Evolutionary conservation across 2,113 vertebrate species (phyloP).

Genomic region (Anser brachyrhynchus): DNA sequence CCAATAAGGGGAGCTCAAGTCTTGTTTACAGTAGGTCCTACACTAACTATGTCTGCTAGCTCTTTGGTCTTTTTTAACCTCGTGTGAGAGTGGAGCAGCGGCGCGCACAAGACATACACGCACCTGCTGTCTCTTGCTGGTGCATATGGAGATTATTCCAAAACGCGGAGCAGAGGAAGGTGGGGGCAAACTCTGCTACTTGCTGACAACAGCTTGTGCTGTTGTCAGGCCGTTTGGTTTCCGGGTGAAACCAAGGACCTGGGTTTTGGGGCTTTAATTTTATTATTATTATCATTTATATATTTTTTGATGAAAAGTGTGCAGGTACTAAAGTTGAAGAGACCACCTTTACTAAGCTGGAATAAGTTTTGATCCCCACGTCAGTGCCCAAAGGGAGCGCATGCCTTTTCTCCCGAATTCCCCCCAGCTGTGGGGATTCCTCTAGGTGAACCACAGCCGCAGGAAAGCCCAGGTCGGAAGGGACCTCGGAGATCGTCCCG

Average conservation of each 20-base stretch:
- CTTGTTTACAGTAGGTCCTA: neutral
- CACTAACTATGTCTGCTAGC: neutral
- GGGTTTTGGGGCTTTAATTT: too few species aligned
- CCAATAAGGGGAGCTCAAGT: constrained; percentile 51
- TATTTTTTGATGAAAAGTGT: neutral
- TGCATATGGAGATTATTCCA: neutral
- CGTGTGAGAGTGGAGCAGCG: neutral
- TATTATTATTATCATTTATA: too few species aligned
- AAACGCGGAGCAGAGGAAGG: neutral
- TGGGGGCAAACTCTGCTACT: neutral
- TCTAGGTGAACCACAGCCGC: neutral
- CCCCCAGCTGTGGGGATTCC: neutral
- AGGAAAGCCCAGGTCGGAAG: neutral
- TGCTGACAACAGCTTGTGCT: too few species aligned
- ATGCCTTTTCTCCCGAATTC: neutral
- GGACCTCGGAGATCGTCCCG: neutral
- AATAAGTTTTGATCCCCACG: neutral
- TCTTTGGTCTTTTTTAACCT: neutral
- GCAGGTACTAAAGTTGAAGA: neutral
- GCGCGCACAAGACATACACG: accelerated
- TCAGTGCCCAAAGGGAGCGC: neutral
- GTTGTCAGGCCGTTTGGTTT: neutral
- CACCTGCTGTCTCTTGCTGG: neutral
- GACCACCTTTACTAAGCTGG: too few species aligned
- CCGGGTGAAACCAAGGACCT: too few species aligned